phyloP scores from a whole-genome alignment of 2,888 invertebrate genomes.

The Melanotus villosus region DNA sequence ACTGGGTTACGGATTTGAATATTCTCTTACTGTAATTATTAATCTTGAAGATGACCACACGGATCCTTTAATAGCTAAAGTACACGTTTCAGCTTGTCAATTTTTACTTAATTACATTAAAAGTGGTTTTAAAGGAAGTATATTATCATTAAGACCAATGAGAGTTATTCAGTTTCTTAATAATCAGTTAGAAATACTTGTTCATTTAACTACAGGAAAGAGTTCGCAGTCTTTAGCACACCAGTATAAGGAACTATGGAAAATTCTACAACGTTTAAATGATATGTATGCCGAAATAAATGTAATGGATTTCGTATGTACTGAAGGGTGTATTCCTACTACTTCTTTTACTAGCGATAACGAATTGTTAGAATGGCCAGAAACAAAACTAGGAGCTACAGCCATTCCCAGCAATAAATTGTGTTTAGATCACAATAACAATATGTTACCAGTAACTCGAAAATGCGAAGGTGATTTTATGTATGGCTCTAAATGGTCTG shows the following conservation, averaged over 20 bases:
- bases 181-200: background rate
- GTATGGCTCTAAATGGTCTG: constrained; percentile 71
- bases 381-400: constrained; percentile 69
- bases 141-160: constrained; percentile 15
- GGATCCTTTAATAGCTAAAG: background rate
- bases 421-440: constrained; percentile 71
- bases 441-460: constrained; percentile 70
- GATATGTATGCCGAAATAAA: background rate
- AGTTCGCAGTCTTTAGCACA: background rate
- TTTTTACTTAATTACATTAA: background rate
- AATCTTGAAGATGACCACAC: background rate
- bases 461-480: constrained; percentile 72
- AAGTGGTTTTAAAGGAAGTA: too few species aligned
- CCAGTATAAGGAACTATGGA: background rate
- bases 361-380: constrained; percentile 63
- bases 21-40: constrained; percentile 5
- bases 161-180: background rate
- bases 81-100: constrained; percentile 1
- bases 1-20: constrained; percentile 11
- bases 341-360: constrained; percentile 9
- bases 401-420: constrained; percentile 70
- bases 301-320: background rate
- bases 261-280: background rate
- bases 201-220: constrained; percentile 23
- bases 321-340: background rate